phyloP scores from a whole-genome alignment of 2,113 vertebrate species.

The Mastomys natalensis region DNA sequence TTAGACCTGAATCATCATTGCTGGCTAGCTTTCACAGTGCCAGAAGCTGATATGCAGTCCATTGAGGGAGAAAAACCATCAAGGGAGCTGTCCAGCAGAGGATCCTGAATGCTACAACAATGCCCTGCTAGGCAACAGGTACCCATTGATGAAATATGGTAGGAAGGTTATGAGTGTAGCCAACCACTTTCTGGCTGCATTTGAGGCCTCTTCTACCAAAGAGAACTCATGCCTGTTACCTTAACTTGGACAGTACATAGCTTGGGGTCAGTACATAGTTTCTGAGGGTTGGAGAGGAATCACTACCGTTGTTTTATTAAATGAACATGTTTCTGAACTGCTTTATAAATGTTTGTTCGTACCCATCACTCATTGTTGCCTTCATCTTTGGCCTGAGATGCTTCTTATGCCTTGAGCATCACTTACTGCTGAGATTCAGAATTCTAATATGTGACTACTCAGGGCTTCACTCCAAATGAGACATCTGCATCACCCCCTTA shows the following conservation, averaged over 20 bases:
- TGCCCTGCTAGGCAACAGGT: background rate
- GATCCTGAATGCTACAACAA: background rate
- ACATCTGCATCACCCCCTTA: background rate
- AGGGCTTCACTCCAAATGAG: background rate
- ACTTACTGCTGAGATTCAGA: background rate
- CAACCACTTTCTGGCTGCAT: background rate
- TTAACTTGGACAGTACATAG: background rate
- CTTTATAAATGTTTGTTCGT: background rate
- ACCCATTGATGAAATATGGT: background rate
- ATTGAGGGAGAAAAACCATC: background rate
- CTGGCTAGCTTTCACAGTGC: background rate
- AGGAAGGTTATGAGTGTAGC: background rate
- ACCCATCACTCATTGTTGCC: background rate
- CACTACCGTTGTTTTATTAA: background rate
- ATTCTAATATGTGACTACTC: background rate
- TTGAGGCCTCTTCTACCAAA: background rate
- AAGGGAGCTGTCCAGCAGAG: background rate
- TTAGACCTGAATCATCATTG: background rate
- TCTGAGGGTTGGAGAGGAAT: background rate
- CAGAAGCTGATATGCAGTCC: background rate
- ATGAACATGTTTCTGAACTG: background rate
- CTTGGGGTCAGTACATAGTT: background rate
- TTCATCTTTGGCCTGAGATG: background rate
- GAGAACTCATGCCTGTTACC: background rate
- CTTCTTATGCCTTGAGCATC: background rate